A percentile compares a stretch with the other conserved stretches of the same genome.
These are phyloP conservation scores for Gambusia affinis DNA, from an alignment of 2,113 vertebrate genomes.

Conservation along the genomic window DNA sequence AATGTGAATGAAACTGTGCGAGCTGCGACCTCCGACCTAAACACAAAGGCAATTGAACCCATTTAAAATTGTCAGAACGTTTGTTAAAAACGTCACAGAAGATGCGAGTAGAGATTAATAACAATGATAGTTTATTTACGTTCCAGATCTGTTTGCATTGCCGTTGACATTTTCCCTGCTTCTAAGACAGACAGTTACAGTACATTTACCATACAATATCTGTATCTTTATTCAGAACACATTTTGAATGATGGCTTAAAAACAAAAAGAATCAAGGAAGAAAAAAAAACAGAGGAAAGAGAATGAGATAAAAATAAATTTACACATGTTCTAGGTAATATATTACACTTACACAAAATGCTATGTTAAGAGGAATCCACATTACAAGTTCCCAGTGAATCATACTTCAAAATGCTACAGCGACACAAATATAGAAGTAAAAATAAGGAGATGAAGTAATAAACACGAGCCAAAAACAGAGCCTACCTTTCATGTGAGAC, in stretches of 20 bases:
- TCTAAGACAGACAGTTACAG: constrained; percentile 71
- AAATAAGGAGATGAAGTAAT: constrained; percentile 34
- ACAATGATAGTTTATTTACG: constrained; percentile 74
- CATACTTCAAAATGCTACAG: constrained; percentile 54
- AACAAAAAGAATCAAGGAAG: constrained; percentile 45
- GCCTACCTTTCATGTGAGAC: constrained; percentile 52
- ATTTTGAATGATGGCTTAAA: constrained; percentile 69
- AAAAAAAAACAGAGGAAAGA: constrained; percentile 42
- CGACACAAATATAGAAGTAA: constrained; percentile 45
- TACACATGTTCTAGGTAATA: constrained; percentile 45
- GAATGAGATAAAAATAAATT: constrained; percentile 25
- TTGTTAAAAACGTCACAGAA: constrained; percentile 15
- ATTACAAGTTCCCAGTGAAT: constrained; percentile 50
- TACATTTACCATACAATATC: constrained; percentile 70
- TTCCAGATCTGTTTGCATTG: constrained; percentile 75
- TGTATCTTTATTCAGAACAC: constrained; percentile 52
- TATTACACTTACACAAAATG: constrained; percentile 58
- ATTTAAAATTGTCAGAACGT: neutral
- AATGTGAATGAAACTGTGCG: constrained; percentile 22
- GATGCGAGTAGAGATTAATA: constrained; percentile 41
- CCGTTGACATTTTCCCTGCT: constrained; percentile 69
- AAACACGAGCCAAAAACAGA: constrained; percentile 34
- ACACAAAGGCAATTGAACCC: neutral
- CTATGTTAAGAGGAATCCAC: constrained; percentile 57
- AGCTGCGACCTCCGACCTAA: constrained; percentile 14